A percentile compares a stretch with the other conserved stretches of the same genome.
phyloP scores from a whole-genome alignment of 2,888 invertebrate genomes.

The Crossocerus cetratus region DNA sequence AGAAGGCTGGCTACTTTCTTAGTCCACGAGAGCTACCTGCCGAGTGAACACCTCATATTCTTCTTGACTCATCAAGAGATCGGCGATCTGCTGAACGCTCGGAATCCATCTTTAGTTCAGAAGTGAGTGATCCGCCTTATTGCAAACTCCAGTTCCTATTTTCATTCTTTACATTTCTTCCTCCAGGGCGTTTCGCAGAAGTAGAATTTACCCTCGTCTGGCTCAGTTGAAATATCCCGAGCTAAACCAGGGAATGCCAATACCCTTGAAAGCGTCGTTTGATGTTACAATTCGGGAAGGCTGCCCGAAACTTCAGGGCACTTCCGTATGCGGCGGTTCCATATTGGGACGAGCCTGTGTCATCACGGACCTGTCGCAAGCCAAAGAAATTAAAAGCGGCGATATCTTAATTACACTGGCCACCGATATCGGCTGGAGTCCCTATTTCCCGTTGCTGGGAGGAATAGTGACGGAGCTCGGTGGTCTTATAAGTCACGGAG shows the following conservation, averaged over 20 bases:
- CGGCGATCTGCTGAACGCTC: conserved; percentile 77
- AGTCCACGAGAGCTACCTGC: conserved; percentile 82
- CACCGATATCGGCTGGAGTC: conserved; percentile 92
- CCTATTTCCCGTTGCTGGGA: conserved; percentile 87
- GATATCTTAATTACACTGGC: conserved; percentile 87
- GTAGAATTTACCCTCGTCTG: conserved; percentile 81
- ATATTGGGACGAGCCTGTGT: conserved; percentile 86
- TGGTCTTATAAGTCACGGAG: conserved; percentile 90
- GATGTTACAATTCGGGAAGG: neutral
- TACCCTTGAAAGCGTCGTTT: conserved; percentile 57
- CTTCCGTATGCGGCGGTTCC: conserved; percentile 85
- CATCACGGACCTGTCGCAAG: conserved; percentile 82
- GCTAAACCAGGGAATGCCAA: conserved; percentile 78
- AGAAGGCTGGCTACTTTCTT: conserved; percentile 80
- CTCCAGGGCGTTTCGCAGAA: conserved; percentile 83
- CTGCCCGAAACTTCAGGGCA: conserved; percentile 78
- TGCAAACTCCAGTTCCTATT: neutral
- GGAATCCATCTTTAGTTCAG: conserved; percentile 60
- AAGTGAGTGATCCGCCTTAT: conserved; percentile 55
- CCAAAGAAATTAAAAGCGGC: conserved; percentile 77
- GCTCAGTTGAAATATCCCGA: conserved; percentile 83
- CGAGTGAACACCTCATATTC: conserved; percentile 82
- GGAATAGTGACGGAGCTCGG: conserved; percentile 91
- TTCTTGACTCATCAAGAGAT: conserved; percentile 85
- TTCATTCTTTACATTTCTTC: neutral